Percentiles rank a stretch among this genome's conserved stretches.
phyloP scores from a whole-genome alignment of 2,113 vertebrate genomes.

The Morone chrysops region DNA sequence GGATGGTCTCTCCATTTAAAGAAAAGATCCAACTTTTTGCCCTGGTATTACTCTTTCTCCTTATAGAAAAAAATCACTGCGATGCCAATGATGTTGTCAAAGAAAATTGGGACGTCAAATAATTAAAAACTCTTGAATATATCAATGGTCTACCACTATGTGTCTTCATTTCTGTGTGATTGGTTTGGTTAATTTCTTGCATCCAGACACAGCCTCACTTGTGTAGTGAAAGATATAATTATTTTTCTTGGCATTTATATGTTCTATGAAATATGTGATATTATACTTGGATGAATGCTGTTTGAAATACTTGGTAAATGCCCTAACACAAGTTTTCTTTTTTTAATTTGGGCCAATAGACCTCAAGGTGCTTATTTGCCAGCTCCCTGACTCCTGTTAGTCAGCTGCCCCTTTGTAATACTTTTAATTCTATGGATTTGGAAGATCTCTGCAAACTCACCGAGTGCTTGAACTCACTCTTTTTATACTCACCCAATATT shows the following conservation, averaged over 20 bases:
- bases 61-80: constrained; percentile 74
- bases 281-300: background rate
- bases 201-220: background rate
- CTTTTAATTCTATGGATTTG: background rate
- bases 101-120: constrained; percentile 79
- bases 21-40: constrained; percentile 71
- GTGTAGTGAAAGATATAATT: background rate
- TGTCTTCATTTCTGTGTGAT: constrained; percentile 23
- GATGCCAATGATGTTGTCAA: constrained; percentile 79
- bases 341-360: too few species aligned
- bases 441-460: background rate
- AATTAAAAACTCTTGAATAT: constrained; percentile 85
- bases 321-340: too few species aligned
- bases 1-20: constrained; percentile 72
- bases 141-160: constrained; percentile 38
- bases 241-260: background rate
- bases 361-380: background rate
- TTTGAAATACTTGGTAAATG: background rate
- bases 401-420: background rate
- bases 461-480: background rate
- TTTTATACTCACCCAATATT: background rate
- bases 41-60: constrained; percentile 73
- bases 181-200: background rate
- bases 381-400: background rate
- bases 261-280: background rate